A percentile compares a stretch with the other conserved stretches of the same genome.
phyloP scores from a whole-genome alignment of 1,140 invertebrate genomes.

The Whitmania pigra region DNA sequence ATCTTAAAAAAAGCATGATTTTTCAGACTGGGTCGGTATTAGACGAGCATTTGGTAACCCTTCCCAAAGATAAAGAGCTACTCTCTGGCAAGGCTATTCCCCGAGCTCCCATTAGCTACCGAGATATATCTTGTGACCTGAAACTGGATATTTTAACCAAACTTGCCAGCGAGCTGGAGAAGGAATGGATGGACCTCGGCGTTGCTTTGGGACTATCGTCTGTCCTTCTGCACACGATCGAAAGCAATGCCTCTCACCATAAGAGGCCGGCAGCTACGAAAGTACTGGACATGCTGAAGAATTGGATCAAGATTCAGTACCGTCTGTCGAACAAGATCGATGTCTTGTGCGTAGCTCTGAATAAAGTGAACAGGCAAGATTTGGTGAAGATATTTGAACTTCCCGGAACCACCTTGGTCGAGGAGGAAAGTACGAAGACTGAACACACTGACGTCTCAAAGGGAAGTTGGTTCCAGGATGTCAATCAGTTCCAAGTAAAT shows the following conservation, averaged over 20 bases:
- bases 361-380: not conserved
- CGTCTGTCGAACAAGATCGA: conserved; percentile 1
- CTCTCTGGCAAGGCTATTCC: not conserved
- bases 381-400: conserved; percentile 8
- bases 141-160: not conserved
- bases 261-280: not conserved
- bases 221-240: not conserved
- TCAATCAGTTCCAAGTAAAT: too few relatives aligned
- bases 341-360: conserved; percentile 4
- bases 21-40: not conserved
- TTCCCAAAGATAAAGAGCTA: conserved; percentile 15
- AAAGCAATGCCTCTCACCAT: conserved; percentile 9
- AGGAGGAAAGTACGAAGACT: too few relatives aligned
- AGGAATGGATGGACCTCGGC: conserved; percentile 6
- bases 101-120: not conserved
- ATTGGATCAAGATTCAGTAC: conserved; percentile 11
- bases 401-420: too few relatives aligned
- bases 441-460: too few relatives aligned
- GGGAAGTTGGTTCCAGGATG: too few relatives aligned
- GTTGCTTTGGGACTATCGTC: not conserved
- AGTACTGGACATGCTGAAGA: conserved; percentile 6
- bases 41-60: conserved; percentile 8
- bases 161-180: conserved; percentile 7
- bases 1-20: not conserved
- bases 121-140: not conserved